These are phyloP conservation scores for Bubo bubo DNA, from an alignment of 2,113 vertebrate species.

Conservation along the genomic window DNA sequence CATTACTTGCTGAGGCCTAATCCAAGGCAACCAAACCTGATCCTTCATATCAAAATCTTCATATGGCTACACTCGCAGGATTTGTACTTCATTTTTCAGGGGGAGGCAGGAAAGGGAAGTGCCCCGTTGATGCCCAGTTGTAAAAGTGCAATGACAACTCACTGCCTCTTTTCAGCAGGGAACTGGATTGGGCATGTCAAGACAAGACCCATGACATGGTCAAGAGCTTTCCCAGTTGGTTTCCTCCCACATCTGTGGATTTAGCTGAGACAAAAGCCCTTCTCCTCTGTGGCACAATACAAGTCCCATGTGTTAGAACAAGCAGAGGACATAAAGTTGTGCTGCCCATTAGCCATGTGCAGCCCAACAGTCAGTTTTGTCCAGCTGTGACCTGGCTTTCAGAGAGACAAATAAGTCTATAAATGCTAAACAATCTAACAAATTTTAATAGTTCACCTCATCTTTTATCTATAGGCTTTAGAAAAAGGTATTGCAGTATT, in stretches of 20 bases:
- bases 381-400: neutral
- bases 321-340: neutral
- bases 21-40: neutral
- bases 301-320: neutral
- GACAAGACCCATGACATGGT: neutral
- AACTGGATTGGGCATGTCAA: neutral
- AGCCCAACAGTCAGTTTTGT: neutral
- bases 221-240: neutral
- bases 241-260: neutral
- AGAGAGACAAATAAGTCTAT: neutral
- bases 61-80: neutral
- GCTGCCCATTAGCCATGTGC: fast-evolving
- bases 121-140: fast-evolving
- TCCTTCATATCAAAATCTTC: neutral
- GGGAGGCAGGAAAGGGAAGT: neutral
- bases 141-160: neutral
- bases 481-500: neutral
- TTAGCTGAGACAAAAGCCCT: neutral
- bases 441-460: neutral
- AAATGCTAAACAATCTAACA: neutral
- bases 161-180: neutral
- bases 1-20: neutral
- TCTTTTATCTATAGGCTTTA: neutral
- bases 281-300: neutral
- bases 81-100: neutral